Evolutionary conservation across 2,113 vertebrate genomes (phyloP).

Genomic region (Rostratula benghalensis): DNA sequence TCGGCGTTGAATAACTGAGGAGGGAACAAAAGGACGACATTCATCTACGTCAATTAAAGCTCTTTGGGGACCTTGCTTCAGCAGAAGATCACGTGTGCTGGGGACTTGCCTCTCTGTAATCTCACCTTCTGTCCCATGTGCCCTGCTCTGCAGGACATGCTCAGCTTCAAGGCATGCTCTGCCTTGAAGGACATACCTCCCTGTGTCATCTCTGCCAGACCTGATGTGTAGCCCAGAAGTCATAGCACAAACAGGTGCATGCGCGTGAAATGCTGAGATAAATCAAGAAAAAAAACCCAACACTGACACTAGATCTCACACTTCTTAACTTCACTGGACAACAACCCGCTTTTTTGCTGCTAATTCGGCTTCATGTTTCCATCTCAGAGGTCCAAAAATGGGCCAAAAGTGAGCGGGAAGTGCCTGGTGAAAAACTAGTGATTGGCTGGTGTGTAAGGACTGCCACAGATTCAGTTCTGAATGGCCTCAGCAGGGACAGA

Average conservation of each 20-base stretch:
- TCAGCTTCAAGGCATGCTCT: not conserved
- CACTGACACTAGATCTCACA: not conserved
- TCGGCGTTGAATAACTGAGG: not conserved
- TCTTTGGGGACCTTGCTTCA: not conserved
- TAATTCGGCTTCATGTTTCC: not conserved
- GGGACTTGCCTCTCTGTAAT: not conserved
- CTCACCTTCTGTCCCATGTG: not conserved
- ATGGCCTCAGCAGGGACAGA: not conserved
- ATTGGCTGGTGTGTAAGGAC: not conserved
- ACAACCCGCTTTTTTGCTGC: rapidly evolving
- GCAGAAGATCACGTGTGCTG: not conserved
- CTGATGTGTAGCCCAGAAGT: rapidly evolving
- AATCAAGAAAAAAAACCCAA: not conserved
- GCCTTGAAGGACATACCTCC: not conserved
- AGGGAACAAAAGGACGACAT: not conserved
- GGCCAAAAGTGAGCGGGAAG: not conserved
- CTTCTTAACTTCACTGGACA: not conserved
- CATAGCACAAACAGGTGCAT: not conserved
- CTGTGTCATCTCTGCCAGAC: not conserved
- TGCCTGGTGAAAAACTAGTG: rapidly evolving
- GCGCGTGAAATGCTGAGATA: not conserved
- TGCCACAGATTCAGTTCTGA: not conserved
- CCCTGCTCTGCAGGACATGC: not conserved
- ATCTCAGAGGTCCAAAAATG: not conserved
- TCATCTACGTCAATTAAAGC: not conserved